Evolutionary conservation across 2,113 vertebrate species (phyloP), one percentile per base, ranked within the genome.

Genomic region (Myrmophylax atrothorax): DNA sequence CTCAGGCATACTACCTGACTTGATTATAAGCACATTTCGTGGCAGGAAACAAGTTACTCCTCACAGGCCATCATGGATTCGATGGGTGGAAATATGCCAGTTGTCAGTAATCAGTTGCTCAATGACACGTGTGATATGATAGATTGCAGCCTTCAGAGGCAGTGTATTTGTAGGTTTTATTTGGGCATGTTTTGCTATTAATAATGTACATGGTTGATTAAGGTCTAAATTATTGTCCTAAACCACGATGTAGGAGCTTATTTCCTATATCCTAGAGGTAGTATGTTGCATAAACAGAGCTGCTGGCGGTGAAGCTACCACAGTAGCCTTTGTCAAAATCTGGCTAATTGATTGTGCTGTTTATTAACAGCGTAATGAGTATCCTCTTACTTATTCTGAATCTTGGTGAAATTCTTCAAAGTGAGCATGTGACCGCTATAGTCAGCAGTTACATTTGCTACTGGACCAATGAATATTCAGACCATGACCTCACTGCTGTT

Each of bases 311-410:
- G 50, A 86, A 66, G 58, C 56, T 52, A 77, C 31, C 63, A 38
- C 29, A 74, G 75, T 55, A 69, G 62, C 33, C 40, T 94, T 76
- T 72, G 53, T 92, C 66, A 75, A 49, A 78, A 70, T 70, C 77
- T 40, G 58, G 44, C 67, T 90, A 79, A 93, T 76, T 81, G 63
- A 40, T 59, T 80, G 17, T 79, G 62, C 62, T 60, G 59, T 63
- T 93, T 63, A 37, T 96, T 78, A 94, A 58, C 79, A 77, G 44
- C 33, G 1, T 84, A 56, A 85, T 75, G 76, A 91, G 14, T 31
- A 26, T 79, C 33, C 33, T 91, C 60, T 47, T 84, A 73, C 6
- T 76, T 87, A 69, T 59, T 60, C 20, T 53, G 55, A 66, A 80
- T 38, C 56, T 80, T 28, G 28, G 40, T 40, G 74, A 84, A 58